phyloP scores from a whole-genome alignment of 2,113 vertebrate species.

The Zingel zingel region DNA sequence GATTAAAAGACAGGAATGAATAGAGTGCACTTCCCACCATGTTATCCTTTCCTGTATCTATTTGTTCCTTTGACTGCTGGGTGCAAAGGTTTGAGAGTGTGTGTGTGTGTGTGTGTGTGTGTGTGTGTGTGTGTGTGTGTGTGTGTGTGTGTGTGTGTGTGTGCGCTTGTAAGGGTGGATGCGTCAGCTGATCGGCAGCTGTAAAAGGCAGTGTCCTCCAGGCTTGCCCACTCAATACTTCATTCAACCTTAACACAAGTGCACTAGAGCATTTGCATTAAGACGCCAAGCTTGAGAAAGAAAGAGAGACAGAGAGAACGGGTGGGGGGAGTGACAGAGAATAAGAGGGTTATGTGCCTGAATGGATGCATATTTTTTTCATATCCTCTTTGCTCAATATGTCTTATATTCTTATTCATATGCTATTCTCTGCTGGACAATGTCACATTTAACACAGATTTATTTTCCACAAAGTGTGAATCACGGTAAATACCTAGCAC shows the following conservation, averaged over 20 bases:
- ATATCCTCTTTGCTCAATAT: slow-evolving; percentile 4
- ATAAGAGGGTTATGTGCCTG: neutral
- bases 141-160: slow-evolving; percentile 25
- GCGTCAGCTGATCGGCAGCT: slow-evolving; percentile 69
- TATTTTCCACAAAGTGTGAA: slow-evolving; percentile 32
- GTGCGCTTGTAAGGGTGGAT: slow-evolving; percentile 32
- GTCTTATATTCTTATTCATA: slow-evolving; percentile 7
- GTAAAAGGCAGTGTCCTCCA: slow-evolving; percentile 76
- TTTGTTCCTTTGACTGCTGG: slow-evolving; percentile 56
- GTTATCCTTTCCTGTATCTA: slow-evolving; percentile 49
- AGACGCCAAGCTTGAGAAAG: slow-evolving; percentile 58
- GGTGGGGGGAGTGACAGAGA: neutral
- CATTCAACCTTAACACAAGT: slow-evolving; percentile 78
- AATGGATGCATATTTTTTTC: slow-evolving; percentile 33
- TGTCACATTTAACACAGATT: slow-evolving; percentile 35
- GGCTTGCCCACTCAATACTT: slow-evolving; percentile 78
- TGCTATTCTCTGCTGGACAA: slow-evolving; percentile 22
- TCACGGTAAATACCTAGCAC: slow-evolving; percentile 1
- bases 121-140: slow-evolving; percentile 18
- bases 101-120: slow-evolving; percentile 21
- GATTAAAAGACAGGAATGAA: slow-evolving; percentile 65
- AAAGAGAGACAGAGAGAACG: slow-evolving; percentile 27
- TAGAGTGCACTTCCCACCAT: slow-evolving; percentile 36
- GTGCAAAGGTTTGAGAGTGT: slow-evolving; percentile 51
- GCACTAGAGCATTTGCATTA: slow-evolving; percentile 69